These are phyloP conservation scores for Lissonota sp. DNA, from an alignment of 2,888 invertebrate genomes.

Conservation along the genomic window DNA sequence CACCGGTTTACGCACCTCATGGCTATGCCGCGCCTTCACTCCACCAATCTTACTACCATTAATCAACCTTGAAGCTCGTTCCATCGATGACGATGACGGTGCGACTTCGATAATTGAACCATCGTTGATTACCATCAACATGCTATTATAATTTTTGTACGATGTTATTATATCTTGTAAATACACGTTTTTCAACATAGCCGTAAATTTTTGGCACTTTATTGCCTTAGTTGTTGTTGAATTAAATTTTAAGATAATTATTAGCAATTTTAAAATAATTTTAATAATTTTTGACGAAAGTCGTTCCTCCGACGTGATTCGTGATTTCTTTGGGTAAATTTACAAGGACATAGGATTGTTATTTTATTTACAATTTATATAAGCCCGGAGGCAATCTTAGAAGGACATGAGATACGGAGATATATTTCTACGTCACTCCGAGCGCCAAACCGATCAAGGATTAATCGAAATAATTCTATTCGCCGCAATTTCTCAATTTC, in stretches of 20 bases:
- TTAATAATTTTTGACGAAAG: no score
- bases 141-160: not conserved
- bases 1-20: constrained; percentile 40
- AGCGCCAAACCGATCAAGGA: not conserved
- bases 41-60: constrained; percentile 55
- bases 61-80: not conserved
- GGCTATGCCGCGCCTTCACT: constrained; percentile 43
- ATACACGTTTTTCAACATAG: not conserved
- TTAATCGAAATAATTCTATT: not conserved
- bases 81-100: not conserved
- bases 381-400: constrained; percentile 6
- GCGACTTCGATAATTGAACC: not conserved
- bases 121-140: not conserved
- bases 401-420: not conserved
- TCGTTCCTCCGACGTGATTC: not conserved
- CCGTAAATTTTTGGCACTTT: no score
- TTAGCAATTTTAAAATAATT: no score
- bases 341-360: not conserved
- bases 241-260: no score
- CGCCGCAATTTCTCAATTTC: not conserved
- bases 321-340: not conserved
- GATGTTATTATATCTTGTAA: constrained; percentile 2
- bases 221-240: no score
- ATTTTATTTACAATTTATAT: not conserved
- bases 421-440: constrained; percentile 2